Percentiles rank a stretch among this genome's conserved stretches.
Conservation (phyloP, 2,797 vertebrate species). For the Sebastes taczanowskii region DNA sequence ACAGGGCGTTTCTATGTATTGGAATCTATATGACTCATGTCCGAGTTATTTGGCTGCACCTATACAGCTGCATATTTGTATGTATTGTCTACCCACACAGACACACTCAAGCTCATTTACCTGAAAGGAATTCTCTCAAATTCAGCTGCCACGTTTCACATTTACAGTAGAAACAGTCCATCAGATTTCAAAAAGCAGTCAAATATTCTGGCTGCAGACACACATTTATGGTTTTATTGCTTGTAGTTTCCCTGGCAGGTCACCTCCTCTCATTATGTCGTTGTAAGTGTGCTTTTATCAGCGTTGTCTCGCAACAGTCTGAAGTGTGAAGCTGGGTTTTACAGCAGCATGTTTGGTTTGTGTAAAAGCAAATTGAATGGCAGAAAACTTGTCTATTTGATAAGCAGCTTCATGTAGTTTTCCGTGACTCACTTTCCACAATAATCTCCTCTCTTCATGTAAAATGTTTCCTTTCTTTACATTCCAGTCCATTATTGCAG, state of each 20-base stretch:
- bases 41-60: constrained; percentile 4
- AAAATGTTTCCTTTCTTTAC: too few species aligned
- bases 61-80: not conserved
- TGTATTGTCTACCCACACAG: accelerated
- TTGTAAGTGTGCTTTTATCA: not conserved
- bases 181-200: not conserved
- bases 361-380: not conserved
- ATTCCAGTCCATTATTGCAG: not conserved
- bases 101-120: not conserved
- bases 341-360: not conserved
- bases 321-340: not conserved
- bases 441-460: not conserved
- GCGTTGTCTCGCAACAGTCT: not conserved
- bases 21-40: constrained; percentile 21
- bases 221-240: not conserved
- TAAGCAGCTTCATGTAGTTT: not conserved
- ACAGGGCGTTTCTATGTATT: not conserved
- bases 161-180: not conserved
- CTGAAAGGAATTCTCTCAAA: not conserved
- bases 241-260: not conserved
- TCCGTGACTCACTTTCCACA: not conserved
- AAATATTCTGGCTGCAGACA: not conserved
- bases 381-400: not conserved
- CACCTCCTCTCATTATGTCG: not conserved
- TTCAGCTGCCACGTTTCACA: not conserved